These are phyloP conservation scores for Tolypeutes matacus DNA, from an alignment of 2,797 vertebrate species.

Conservation along the genomic window DNA sequence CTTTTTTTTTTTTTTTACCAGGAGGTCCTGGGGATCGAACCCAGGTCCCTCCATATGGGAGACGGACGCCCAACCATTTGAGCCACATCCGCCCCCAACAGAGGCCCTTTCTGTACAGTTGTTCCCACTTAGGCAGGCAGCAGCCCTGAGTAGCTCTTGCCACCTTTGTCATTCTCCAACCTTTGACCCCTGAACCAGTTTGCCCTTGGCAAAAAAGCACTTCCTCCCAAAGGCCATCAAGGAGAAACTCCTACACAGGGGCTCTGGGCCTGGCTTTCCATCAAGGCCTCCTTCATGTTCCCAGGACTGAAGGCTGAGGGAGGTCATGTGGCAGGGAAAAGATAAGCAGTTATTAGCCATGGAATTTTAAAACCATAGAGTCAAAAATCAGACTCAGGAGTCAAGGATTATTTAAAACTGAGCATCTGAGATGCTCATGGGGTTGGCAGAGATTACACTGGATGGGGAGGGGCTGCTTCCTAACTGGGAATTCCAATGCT, in stretches of 20 bases:
- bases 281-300: not conserved
- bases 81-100: no score
- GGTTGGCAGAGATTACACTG: not conserved
- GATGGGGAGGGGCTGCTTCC: not conserved
- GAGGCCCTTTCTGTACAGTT: not conserved
- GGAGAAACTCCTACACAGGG: not conserved
- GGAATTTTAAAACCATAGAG: not conserved
- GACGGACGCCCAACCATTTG: no score
- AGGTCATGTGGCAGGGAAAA: not conserved
- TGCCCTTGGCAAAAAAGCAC: not conserved
- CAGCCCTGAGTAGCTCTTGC: not conserved
- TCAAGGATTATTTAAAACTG: not conserved
- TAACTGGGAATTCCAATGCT: not conserved
- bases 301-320: not conserved
- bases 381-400: not conserved
- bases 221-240: not conserved
- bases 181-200: slow-evolving; percentile 24
- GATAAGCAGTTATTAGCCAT: not conserved
- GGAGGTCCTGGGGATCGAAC: no score
- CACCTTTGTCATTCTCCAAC: not conserved
- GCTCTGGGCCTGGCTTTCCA: not conserved
- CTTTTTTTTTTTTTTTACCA: no score
- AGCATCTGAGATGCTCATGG: slow-evolving; percentile 1
- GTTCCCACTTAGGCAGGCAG: not conserved
- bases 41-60: no score